Base-by-base conservation (phyloP, 1,140 invertebrate genomes). In the Eumeta japonica region DNA sequence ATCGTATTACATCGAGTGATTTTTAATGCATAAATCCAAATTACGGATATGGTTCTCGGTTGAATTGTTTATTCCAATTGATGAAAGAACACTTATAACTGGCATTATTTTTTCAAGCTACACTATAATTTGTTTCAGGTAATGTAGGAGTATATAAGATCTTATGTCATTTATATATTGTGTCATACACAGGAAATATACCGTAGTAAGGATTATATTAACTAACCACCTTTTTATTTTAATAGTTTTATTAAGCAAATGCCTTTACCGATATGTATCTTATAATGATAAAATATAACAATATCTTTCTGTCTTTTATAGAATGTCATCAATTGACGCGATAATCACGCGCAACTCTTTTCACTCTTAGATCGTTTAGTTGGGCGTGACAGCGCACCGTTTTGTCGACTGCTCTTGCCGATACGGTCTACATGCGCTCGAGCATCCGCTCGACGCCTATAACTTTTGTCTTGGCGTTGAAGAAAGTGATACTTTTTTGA, bases 381-480 rank as follows among this genome's bases (percentile, higher is more conserved):
- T 66, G 45, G 50, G 61, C 63, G 58, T 73, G 62, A 70, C 20
- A 24, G 20, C 62, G 57, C 46, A 43, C 45, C 62, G 56, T 62
- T 68, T 65, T 70, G 62, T 67, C 58, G 56, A 50, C 50, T 54
- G 45, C 52, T 60, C 55, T 60, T 59, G 57, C 55, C 58, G 64
- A 68, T 62, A 59, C 68, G 68, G 68, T 74, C 66, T 74, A 68
- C 45, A 74, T 71, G 58, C 55, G 43, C 35, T 42, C 24, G 42
- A 47, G 51, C 51, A 70, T 62, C 61, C 53, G 55, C 44, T 38
- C 39, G 41, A 44, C 58, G 68, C 64, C 63, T 58, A 50, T 50
- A 54, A 52, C 54, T 62, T 58, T 62, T 43, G 47, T 50, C 52
- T 56, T 54, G 53, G 41, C 46, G 50, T 52, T 64, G n/a, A 24